Evolutionary conservation across 2,797 vertebrate genomes (phyloP).

Genomic region (Poeciliopsis infans): DNA sequence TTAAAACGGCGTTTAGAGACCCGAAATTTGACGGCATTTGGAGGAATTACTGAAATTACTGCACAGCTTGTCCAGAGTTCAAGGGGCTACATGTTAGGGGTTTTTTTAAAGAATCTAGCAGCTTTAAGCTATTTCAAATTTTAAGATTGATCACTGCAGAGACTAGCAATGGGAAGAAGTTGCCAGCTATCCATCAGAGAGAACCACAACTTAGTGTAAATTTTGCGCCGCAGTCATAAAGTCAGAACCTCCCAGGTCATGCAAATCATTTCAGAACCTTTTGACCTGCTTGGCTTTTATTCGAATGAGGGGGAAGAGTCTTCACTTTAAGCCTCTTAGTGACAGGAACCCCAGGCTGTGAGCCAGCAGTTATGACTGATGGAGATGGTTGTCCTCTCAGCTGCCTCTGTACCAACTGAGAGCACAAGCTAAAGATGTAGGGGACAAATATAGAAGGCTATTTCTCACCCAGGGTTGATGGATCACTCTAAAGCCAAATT

Average conservation of each 20-base stretch:
- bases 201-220: slow-evolving; percentile 29
- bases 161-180: slow-evolving; percentile 25
- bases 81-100: background rate
- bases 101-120: slow-evolving; percentile 23
- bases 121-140: slow-evolving; percentile 16
- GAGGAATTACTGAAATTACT: slow-evolving; percentile 41
- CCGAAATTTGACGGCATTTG: slow-evolving; percentile 48
- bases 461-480: slow-evolving; percentile 92
- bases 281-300: slow-evolving; percentile 93
- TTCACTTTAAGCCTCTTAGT: slow-evolving; percentile 93
- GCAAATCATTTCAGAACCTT: slow-evolving; percentile 94
- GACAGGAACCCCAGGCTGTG: slow-evolving; percentile 89
- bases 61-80: slow-evolving; percentile 37
- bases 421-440: slow-evolving; percentile 76
- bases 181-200: slow-evolving; percentile 36
- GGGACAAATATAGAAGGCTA: slow-evolving; percentile 93
- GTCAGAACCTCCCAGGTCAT: slow-evolving; percentile 86
- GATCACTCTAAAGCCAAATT: slow-evolving; percentile 89
- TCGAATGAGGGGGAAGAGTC: slow-evolving; percentile 90
- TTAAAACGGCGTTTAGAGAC: slow-evolving; percentile 36
- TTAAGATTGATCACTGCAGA: slow-evolving; percentile 25
- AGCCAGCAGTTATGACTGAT: slow-evolving; percentile 89
- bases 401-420: slow-evolving; percentile 82
- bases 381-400: slow-evolving; percentile 89
- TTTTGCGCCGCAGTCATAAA: slow-evolving; percentile 58